Base-by-base conservation (phyloP, 1,140 invertebrate genomes). In the Mycetomoellerius zeteki region DNA sequence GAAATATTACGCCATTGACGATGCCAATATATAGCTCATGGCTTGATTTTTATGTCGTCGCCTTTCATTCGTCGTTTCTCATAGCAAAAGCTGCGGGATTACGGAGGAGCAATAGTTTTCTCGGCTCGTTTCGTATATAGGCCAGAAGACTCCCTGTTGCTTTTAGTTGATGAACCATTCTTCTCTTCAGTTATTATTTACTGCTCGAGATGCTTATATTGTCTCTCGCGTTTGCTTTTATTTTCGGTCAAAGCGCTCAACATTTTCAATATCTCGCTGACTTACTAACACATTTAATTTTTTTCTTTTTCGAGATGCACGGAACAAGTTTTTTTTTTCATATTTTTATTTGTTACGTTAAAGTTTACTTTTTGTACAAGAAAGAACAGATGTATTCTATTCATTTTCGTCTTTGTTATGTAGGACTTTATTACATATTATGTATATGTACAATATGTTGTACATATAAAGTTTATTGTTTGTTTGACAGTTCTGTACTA, bases 81-180 rank as follows among this genome's bases (percentile, higher is more conserved):
- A 27, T 47, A n/a, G 54, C 54, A 24, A 73, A 27, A 84, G 43
- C 77, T 52, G 47, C 43, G 54, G 65, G 54, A 89, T 89, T 84
- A 85, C 24, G 54, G 86, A 24, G 60, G 60, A 69, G 65, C 72
- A 77, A 90, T 88, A 60, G 67, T 73, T 84, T 80, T n/a, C 67
- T 82, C 76, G 62, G 65, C 33, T 89, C 76, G 81, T 88, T 80
- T 86, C 87, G 87, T 88, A 92, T 92, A 52, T 92, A 84, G 91
- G 89, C 86, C 91, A 92, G 60, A 73, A 67, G 88, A 86, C 73
- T 84, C 82, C 85, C 90, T 88, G 90, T 92, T 90, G 91, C 91
- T 92, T 92, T 92, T 92, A 92, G 89, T 92, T 92, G 91, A 92
- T 92, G 91, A 91, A 92, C 89, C 86, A 81, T 77, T 58, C 75